Percentiles rank a stretch among this genome's conserved stretches.
phyloP scores from a whole-genome alignment of 2,113 vertebrate genomes.

The Trematocara variabile region DNA sequence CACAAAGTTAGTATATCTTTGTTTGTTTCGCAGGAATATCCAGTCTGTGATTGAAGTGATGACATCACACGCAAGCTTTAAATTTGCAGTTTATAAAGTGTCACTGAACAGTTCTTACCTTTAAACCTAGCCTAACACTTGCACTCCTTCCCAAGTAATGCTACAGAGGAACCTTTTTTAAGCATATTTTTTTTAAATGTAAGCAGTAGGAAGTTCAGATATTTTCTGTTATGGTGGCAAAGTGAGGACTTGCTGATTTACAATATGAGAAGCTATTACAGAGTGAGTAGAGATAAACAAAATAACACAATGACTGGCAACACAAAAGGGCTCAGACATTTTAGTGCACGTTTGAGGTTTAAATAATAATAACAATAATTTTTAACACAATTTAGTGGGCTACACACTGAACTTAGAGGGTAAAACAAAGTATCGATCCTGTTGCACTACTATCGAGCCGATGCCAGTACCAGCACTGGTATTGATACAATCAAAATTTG shows the following conservation, averaged over 20 bases:
- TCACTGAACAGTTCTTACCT: neutral
- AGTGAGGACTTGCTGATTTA: neutral
- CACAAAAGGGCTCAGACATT: neutral
- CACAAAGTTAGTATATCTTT: neutral
- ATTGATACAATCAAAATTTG: neutral
- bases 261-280: neutral
- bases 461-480: neutral
- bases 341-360: neutral
- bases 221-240: neutral
- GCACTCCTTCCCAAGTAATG: neutral
- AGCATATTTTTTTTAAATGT: neutral
- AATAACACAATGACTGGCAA: neutral
- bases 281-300: neutral
- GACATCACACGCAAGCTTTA: neutral
- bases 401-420: neutral
- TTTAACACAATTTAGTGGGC: neutral
- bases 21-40: accelerated
- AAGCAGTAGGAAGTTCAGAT: neutral
- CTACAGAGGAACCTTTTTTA: neutral
- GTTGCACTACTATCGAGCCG: neutral
- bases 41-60: neutral
- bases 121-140: neutral
- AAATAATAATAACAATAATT: accelerated
- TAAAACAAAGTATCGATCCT: neutral
- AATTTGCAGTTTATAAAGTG: neutral